Conservation (phyloP, 1,140 invertebrate genomes). For the Microplitis demolitor region DNA sequence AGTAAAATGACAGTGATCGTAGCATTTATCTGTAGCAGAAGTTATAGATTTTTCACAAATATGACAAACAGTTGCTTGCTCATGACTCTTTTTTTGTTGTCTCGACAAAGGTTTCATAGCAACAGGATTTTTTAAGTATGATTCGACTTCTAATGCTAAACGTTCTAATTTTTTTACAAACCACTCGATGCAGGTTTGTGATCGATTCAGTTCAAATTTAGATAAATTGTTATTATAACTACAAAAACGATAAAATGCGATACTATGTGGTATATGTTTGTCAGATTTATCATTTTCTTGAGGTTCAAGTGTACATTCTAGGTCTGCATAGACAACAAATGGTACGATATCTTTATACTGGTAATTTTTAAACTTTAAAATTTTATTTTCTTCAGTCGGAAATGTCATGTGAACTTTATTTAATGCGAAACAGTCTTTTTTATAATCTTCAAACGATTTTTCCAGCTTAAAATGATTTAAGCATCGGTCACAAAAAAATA, state of each 20-base stretch:
- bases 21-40: too few relatives aligned
- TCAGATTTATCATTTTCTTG: slow-evolving; percentile 1
- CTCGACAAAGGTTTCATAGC: slow-evolving; percentile 31
- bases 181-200: slow-evolving; percentile 38
- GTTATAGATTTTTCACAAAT: too few relatives aligned
- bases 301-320: slow-evolving; percentile 24
- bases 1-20: too few relatives aligned
- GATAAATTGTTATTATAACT: slow-evolving; percentile 17
- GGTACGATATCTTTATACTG: slow-evolving; percentile 23
- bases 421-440: slow-evolving; percentile 12
- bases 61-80: too few relatives aligned
- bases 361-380: slow-evolving; percentile 30
- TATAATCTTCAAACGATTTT: slow-evolving; percentile 11
- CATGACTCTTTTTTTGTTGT: slow-evolving; percentile 20
- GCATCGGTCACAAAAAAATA: slow-evolving; percentile 27
- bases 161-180: slow-evolving; percentile 27
- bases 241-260: slow-evolving; percentile 22
- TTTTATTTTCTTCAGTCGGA: slow-evolving; percentile 6
- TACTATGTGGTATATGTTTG: slow-evolving; percentile 23
- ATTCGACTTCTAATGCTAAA: not conserved
- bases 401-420: slow-evolving; percentile 15
- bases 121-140: slow-evolving; percentile 29
- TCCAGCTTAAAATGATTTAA: slow-evolving; percentile 13
- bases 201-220: slow-evolving; percentile 34
- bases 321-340: slow-evolving; percentile 31